Conservation (phyloP, 1,140 invertebrate genomes). For the Cephus cinctus region DNA sequence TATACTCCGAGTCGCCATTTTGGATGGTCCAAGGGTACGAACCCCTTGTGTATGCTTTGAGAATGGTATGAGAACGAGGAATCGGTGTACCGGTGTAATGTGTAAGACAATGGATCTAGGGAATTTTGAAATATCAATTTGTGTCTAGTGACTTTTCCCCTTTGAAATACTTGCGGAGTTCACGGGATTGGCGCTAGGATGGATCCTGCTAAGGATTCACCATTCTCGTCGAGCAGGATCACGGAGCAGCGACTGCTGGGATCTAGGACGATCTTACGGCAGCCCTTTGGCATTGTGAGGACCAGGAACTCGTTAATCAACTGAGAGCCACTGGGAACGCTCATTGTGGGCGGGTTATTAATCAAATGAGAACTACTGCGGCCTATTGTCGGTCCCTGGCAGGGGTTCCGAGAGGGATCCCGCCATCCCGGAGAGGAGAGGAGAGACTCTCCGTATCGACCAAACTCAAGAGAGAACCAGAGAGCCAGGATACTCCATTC, state of each 20-base stretch:
- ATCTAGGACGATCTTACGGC: background rate
- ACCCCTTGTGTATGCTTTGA: constrained; percentile 10
- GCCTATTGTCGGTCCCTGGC: constrained; percentile 43
- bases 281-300: background rate
- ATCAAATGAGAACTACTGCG: constrained; percentile 55
- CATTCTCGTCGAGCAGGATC: background rate
- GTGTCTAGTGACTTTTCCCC: too few relatives aligned
- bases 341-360: constrained; percentile 54
- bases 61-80: too few relatives aligned
- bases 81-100: too few relatives aligned
- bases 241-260: background rate
- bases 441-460: constrained; percentile 32
- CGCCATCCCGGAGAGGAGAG: constrained; percentile 10
- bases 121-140: too few relatives aligned
- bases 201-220: too few relatives aligned
- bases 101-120: too few relatives aligned
- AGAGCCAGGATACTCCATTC: constrained; percentile 1
- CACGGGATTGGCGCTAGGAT: too few relatives aligned
- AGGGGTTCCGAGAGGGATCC: constrained; percentile 28
- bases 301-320: constrained; percentile 46
- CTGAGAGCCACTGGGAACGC: constrained; percentile 47
- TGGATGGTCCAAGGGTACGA: constrained; percentile 20
- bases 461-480: constrained; percentile 20
- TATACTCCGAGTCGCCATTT: background rate
- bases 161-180: too few relatives aligned